Conservation (phyloP, 2,113 vertebrate species). For the Oxygymnocypris stewartii region DNA sequence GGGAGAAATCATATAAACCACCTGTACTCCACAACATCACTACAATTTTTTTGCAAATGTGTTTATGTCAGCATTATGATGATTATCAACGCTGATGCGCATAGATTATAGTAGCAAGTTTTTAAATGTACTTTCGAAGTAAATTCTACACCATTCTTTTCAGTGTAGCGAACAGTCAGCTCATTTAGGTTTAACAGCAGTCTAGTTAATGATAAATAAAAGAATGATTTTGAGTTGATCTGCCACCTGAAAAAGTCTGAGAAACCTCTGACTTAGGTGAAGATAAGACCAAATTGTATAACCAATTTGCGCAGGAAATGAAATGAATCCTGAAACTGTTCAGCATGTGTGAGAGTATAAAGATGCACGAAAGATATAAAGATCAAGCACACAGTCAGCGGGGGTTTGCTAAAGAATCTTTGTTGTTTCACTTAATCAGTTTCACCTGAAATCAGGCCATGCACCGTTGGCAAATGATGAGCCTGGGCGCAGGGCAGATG, state of each 20-base stretch:
- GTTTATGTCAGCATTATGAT: neutral
- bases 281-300: neutral
- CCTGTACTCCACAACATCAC: constrained; percentile 71
- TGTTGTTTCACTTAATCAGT: constrained; percentile 72
- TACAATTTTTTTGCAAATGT: constrained; percentile 56
- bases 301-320: neutral
- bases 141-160: too few relatives aligned
- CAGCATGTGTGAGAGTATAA: constrained; percentile 41
- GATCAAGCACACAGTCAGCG: constrained; percentile 16
- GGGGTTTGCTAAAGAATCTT: neutral
- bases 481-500: constrained; percentile 66
- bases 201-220: neutral
- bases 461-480: constrained; percentile 67
- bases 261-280: neutral
- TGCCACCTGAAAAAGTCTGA: neutral
- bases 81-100: neutral
- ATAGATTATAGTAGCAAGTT: neutral
- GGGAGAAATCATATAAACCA: constrained; percentile 64
- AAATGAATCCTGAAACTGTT: constrained; percentile 1
- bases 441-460: constrained; percentile 70
- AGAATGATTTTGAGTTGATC: neutral
- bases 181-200: neutral
- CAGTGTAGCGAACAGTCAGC: neutral
- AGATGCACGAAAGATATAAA: constrained; percentile 26
- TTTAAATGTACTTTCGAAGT: neutral